Conservation (phyloP, 2,888 invertebrate genomes). For the Agelastica alni region DNA sequence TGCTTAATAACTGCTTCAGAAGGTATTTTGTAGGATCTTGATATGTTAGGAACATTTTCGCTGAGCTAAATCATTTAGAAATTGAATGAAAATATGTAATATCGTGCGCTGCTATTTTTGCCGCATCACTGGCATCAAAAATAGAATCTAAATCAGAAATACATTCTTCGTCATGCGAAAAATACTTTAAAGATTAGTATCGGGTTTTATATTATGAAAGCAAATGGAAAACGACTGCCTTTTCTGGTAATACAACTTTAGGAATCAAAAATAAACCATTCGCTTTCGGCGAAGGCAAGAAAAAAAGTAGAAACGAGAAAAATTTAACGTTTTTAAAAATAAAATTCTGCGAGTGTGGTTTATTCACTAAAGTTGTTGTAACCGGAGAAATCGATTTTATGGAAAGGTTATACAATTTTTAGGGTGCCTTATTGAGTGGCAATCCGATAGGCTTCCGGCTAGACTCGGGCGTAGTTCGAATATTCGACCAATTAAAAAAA, state of each 20-base stretch:
- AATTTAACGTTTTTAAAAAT: not conserved
- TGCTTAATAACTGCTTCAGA: no score
- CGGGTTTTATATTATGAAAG: constrained; percentile 3
- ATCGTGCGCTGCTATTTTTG: not conserved
- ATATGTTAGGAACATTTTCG: no score
- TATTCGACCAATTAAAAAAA: no score
- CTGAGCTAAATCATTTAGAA: no score
- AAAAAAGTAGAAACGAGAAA: not conserved
- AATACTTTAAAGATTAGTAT: constrained; percentile 5
- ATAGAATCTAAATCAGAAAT: constrained; percentile 9
- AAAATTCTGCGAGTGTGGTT: not conserved
- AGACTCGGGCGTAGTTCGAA: no score
- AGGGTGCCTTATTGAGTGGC: no score
- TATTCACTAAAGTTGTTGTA: no score
- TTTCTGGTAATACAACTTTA: constrained; percentile 1
- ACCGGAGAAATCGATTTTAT: no score
- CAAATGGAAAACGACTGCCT: constrained; percentile 4
- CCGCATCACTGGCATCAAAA: not conserved
- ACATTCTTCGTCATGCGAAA: not conserved
- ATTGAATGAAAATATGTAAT: no score
- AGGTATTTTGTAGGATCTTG: no score
- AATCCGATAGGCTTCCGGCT: no score
- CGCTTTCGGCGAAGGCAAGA: not conserved
- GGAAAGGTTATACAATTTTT: no score
- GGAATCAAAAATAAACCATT: constrained; percentile 5